Evolutionary conservation across 2,888 invertebrate genomes (phyloP), one percentile per base, ranked within the genome.

Genomic region (Zaprionus bogoriensis): DNA sequence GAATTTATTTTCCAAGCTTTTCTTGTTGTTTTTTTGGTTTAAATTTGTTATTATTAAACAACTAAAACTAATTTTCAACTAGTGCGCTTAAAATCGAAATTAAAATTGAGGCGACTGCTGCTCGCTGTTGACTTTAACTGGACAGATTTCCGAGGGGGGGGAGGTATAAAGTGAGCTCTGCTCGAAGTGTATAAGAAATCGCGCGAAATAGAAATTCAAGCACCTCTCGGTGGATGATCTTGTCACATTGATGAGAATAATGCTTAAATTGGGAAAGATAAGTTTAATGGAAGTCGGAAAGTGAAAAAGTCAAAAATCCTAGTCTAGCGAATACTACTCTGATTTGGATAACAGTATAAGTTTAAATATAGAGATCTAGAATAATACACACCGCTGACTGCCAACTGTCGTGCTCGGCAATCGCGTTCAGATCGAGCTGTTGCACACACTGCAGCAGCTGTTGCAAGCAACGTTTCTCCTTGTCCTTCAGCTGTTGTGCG

Each of bases 391-490:
- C 71, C 58, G 55, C 6, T 27, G 73, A 44, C 50, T 72, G 71
- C 71, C 71, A 72, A 25, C 48, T 68, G 1, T 72, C 91, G 82
- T 87, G 77, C n/a, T 80, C 77, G 17, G 76, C 53, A 81, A 83
- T 61, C 75, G 89, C 87, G 73, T 93, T 89, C 53, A 93, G 91
- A 87, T 94, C 93, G 45, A 93, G 91, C 79, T 93, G 93, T 87
- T 94, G 93, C 63, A 94, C 90, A 77, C 94, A 90, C 89, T 92
- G 92, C 60, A 94, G 87, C 45, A 94, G 92, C 87, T 94, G 94
- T 78, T 94, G 93, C 82, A 94, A 90, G 75, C 94, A 94, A 47
- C 92, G 91, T 85, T 93, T 92, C 77, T 94, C 94, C 62, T 89
- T 89, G 57, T 89, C 89, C 39, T 79, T 66, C 47, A 85, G 20